Evolutionary conservation across 2,797 vertebrate species (phyloP), one percentile per base, ranked within the genome.

Genomic region (Miichthys miiuy): DNA sequence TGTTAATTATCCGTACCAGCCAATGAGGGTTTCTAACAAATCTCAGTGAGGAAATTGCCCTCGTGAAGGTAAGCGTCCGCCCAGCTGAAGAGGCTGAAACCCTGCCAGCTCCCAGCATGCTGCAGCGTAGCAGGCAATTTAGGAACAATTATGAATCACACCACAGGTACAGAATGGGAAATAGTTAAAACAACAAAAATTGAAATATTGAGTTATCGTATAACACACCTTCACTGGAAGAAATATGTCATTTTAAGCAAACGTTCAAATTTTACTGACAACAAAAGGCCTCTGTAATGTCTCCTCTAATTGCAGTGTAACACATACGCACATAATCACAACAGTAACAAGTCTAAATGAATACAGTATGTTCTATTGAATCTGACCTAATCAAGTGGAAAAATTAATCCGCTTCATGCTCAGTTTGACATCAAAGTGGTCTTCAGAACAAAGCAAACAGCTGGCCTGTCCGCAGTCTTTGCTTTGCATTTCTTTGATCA

Each of bases 401-500:
- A 83, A 73, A 88, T 79, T 4, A 72, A 88, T 86, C 57, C 17
- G 75, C 75, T 81, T 88, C 80, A 74, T 80, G 76, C 55, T 25
- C 68, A 68, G 65, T 50, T 50, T 84, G 67, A 89, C 86, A 93
- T 93, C 87, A 92, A 93, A 91, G 92, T 81, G 79, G 34, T 75
- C n/a, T 58, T 30, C 56, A 70, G 58, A 87, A 91, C 89, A 91
- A 93, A 91, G 77, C 79, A 75, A 82, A 86, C 87, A 92, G 89
- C 81, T 87, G 87, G 73, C 81, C 68, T 47, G 68, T 56, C 77
- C 75, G 75, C 67, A 0, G 55, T 48, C 68, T 70, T 46, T n/a
- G 61, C 55, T 92, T 91, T 86, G 81, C 89, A 89, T 89, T 68
- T 75, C 84, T 91, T 90, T 93, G 88, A 92, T 90, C 85, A 82